Conservation (phyloP, 2,888 invertebrate genomes). For the Ormyrus rosae region DNA sequence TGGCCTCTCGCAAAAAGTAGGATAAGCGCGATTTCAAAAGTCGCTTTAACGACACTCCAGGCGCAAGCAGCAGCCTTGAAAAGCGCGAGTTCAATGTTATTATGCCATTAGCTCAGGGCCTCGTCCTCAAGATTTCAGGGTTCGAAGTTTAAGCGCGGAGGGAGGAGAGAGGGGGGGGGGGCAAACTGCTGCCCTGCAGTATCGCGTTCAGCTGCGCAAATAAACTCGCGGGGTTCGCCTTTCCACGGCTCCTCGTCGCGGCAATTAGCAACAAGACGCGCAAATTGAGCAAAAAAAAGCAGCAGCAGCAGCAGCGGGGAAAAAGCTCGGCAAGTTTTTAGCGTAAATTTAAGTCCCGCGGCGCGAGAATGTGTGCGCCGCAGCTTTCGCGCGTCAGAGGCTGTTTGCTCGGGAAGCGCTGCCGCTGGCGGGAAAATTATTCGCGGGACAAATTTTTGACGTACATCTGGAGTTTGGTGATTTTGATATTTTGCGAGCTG, state of each 20-base stretch:
- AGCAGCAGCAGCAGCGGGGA: not conserved
- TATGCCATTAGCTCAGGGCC: no score
- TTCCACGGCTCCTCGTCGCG: not conserved
- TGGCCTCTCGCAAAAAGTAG: no score
- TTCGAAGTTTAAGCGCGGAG: no score
- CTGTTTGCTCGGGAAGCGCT: not conserved
- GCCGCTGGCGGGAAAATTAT: not conserved
- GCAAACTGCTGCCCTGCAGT: not conserved
- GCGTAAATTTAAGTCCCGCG: conserved; percentile 33
- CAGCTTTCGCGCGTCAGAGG: no score
- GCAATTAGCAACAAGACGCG: conserved; percentile 38
- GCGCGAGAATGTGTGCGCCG: not conserved
- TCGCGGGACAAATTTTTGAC: not conserved
- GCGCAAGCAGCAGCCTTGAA: no score
- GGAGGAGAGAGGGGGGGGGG: no score
- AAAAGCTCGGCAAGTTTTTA: conserved; percentile 16
- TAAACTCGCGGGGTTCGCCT: conserved; percentile 5
- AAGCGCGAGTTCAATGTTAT: no score
- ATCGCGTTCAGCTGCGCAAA: conserved; percentile 11
- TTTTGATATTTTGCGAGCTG: no score
- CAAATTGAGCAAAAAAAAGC: conserved; percentile 3
- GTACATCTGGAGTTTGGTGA: no score
- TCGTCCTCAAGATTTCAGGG: no score
- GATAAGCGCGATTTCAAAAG: no score
- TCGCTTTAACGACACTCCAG: no score